These are phyloP conservation scores for Nothoprocta perdicaria DNA, from an alignment of 2,113 vertebrate species.

Conservation along the genomic window DNA sequence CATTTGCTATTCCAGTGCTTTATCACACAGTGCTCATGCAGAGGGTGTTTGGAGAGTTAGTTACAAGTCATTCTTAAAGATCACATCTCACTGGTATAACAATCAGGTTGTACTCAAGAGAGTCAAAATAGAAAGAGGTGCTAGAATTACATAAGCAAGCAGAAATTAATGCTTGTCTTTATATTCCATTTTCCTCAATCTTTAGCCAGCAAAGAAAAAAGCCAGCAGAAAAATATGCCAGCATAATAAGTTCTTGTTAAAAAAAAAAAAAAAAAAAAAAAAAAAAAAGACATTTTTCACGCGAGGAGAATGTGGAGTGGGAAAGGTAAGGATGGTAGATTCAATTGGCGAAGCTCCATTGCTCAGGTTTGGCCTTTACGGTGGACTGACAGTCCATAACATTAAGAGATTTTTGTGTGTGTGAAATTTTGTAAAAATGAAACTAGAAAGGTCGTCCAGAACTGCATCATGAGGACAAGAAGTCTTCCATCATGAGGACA, in stretches of 20 bases:
- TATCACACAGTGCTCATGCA: not conserved
- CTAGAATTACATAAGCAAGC: not conserved
- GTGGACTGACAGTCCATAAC: not conserved
- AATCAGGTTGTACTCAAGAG: not conserved
- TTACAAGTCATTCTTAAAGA: constrained; percentile 20
- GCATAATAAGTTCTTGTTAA: not conserved
- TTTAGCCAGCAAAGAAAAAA: no score
- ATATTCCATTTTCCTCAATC: not conserved
- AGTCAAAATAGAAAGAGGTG: constrained; percentile 2
- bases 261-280: not conserved
- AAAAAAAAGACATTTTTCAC: not conserved
- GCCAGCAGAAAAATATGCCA: not conserved
- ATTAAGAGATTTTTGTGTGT: not conserved
- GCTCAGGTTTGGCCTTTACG: not conserved
- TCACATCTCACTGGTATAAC: not conserved
- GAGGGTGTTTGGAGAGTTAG: not conserved
- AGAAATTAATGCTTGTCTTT: not conserved
- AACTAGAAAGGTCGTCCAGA: not conserved
- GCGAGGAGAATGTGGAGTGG: not conserved
- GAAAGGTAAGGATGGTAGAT: not conserved
- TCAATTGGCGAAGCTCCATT: not conserved
- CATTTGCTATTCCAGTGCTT: not conserved
- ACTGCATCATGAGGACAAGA: not conserved
- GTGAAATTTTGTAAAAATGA: not conserved
- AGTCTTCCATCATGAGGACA: no score